Evolutionary conservation across 2,888 invertebrate species (phyloP).

Genomic region (Mesoligia furuncula): DNA sequence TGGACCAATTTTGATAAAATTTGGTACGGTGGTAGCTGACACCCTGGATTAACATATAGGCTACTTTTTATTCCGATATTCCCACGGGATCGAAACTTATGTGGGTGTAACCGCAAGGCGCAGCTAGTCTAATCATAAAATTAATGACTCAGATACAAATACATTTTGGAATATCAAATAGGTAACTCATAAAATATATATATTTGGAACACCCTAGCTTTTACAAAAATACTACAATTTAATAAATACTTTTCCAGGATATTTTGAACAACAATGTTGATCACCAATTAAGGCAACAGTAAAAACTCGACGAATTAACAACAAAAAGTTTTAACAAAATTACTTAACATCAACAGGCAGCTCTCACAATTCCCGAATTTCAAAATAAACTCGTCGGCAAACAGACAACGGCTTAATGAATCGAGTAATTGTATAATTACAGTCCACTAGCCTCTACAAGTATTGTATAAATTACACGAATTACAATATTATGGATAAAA

Average conservation of each 20-base stretch:
- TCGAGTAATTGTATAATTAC: slow-evolving; percentile 70
- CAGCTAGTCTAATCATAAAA: neutral
- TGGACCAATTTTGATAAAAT: too few species aligned
- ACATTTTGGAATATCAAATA: neutral
- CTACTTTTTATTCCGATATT: too few species aligned
- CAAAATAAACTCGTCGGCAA: slow-evolving; percentile 40
- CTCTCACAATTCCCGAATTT: slow-evolving; percentile 26
- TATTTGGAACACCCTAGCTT: neutral
- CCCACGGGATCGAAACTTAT: too few species aligned
- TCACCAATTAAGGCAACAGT: slow-evolving; percentile 8
- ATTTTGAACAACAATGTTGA: slow-evolving; percentile 1
- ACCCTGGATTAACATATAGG: too few species aligned
- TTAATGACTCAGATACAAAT: neutral
- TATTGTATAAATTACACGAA: slow-evolving; percentile 55
- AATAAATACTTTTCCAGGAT: neutral
- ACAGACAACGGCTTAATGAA: slow-evolving; percentile 59
- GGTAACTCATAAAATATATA: too few species aligned
- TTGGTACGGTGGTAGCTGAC: too few species aligned
- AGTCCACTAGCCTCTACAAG: slow-evolving; percentile 39
- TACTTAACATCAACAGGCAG: slow-evolving; percentile 23
- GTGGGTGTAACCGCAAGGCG: too few species aligned
- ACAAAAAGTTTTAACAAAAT: slow-evolving; percentile 40
- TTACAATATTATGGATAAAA: slow-evolving; percentile 13
- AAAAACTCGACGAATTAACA: slow-evolving; percentile 13
- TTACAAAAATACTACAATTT: neutral